phyloP scores from a whole-genome alignment of 2,797 vertebrate genomes.

The Enteromius afrohamiltoni region DNA sequence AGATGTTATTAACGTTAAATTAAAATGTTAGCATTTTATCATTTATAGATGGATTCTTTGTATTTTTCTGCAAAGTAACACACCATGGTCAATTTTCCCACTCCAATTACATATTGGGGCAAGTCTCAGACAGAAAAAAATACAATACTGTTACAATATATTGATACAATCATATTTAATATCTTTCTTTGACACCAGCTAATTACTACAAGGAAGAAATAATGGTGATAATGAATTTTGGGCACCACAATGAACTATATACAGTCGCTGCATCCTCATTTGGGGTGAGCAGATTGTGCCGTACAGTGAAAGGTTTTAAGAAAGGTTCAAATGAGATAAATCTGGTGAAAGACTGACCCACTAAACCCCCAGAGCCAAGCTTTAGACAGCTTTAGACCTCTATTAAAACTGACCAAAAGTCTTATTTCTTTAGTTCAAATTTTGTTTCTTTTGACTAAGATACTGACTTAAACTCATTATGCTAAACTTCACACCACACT shows the following conservation, averaged over 20 bases:
- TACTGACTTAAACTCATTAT: neutral
- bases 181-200: neutral
- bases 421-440: neutral
- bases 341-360: too few relatives aligned
- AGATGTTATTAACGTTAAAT: neutral
- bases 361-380: neutral
- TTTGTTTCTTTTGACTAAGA: neutral
- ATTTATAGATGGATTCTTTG: neutral
- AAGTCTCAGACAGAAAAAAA: conserved; percentile 1
- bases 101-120: neutral
- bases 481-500: conserved; percentile 12
- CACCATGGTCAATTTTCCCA: neutral
- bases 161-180: neutral
- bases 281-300: neutral
- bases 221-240: neutral
- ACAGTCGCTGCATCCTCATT: conserved; percentile 15
- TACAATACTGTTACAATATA: too few relatives aligned
- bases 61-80: neutral
- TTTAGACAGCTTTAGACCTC: neutral
- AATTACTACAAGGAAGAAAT: neutral
- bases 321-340: neutral
- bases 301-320: neutral
- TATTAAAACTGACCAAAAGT: neutral
- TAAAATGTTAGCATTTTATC: neutral
- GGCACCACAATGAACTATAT: neutral